Evolutionary conservation across 2,888 invertebrate species (phyloP).

Genomic region (Halictus quadricinctus): DNA sequence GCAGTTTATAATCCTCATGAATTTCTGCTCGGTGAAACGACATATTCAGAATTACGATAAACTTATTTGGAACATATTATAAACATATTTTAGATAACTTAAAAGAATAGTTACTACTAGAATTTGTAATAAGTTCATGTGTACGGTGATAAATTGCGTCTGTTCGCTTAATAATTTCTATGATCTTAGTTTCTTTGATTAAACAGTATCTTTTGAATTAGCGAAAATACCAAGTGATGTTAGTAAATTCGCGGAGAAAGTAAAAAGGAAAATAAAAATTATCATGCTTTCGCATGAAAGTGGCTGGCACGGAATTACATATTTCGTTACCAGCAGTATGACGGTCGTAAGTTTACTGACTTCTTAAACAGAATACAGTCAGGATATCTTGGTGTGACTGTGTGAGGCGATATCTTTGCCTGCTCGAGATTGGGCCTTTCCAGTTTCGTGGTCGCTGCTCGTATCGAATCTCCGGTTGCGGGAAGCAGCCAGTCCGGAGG

Average conservation of each 20-base stretch:
- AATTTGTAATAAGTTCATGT: background rate
- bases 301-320: background rate
- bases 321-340: background rate
- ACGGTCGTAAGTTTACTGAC: background rate
- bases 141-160: background rate
- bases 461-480: conserved; percentile 63
- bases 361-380: conserved; percentile 4
- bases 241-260: background rate
- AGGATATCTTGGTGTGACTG: background rate
- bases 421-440: background rate
- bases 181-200: no score
- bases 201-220: background rate
- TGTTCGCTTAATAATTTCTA: background rate
- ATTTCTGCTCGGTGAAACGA: background rate
- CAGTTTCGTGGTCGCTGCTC: conserved; percentile 45
- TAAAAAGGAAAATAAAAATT: background rate
- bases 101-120: background rate
- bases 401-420: background rate
- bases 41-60: background rate
- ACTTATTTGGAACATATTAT: no score
- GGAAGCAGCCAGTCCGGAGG: conserved; percentile 72
- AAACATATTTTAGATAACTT: background rate
- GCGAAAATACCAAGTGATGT: no score
- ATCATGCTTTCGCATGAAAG: background rate
- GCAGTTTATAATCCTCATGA: background rate